Base-by-base conservation (phyloP, 2,797 vertebrate species). In the Scolopax rusticola region DNA sequence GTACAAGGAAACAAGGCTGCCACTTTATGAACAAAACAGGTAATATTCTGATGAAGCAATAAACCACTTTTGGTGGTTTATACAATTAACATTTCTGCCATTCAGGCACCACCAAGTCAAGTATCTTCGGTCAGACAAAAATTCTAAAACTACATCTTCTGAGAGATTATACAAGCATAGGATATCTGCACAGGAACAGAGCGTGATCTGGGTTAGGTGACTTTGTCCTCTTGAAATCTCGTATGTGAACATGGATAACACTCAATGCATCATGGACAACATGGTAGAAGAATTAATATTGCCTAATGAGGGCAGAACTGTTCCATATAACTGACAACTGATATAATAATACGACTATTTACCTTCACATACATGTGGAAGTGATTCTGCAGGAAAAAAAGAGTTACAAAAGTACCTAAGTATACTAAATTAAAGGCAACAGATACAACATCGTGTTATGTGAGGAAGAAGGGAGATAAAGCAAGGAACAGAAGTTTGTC, bases 181-280 rank as follows among this genome's bases (percentile, higher is more conserved):
- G 6, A 43, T 43, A 87, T 7, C 10, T 1, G 2, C 56, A 47
- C 6, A 16, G 43, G 8, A 71, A 48, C 1, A 32, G 32, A 60
- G 2, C 1, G 60, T 4, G 4, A 7, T 19, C 48, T 23, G 19
- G 3, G 6, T 57, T 30, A 65, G 38, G 53, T 12, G 2, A 19
- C 17, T 43, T 40, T 56, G 70, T 60, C 10, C 11, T 87, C 50
- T 75, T 64, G 28, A 92, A 77, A 38, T 61, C 17, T 47, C 63
- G 11, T n/a, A 27, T 1, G 8, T 17, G 43, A 83, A 75, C 45
- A 64, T 0, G 3, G 24, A 6, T 45, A 90, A 79, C 25, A 40
- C 11, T 56, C 70, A 87, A 28, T 0, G 1, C 5, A 61, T 9
- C 12, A 21, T 0, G 0, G 45, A 68, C 14, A 84, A 74, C 80